Conservation (phyloP, 2,113 vertebrate species). For the Oryzias celebensis region DNA sequence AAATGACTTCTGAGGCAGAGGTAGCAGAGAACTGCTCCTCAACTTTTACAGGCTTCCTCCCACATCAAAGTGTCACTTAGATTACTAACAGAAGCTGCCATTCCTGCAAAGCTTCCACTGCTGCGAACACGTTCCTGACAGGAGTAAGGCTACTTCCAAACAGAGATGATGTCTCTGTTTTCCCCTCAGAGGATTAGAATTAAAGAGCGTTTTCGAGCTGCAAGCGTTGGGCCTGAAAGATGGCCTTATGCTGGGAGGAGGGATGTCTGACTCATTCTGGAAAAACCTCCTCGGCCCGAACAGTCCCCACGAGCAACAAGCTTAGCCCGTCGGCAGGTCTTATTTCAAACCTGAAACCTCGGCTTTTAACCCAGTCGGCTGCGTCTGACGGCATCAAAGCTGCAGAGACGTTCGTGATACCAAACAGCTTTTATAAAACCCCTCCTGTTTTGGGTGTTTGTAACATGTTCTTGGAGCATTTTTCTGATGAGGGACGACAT, state of each 20-base stretch:
- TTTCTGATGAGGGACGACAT: no score
- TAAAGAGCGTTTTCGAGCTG: conserved; percentile 32
- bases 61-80: conserved; percentile 47
- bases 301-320: conserved; percentile 4
- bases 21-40: conserved; percentile 33
- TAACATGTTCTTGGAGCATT: no score
- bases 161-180: conserved; percentile 9
- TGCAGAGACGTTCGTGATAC: no score
- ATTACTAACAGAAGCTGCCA: conserved; percentile 15
- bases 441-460: no score
- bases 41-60: conserved; percentile 38
- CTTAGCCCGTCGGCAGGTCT: conserved; percentile 6
- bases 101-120: conserved; percentile 14
- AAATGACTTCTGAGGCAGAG: conserved; percentile 26
- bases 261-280: conserved; percentile 36
- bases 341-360: conserved; percentile 12
- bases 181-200: conserved; percentile 11
- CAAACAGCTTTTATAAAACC: no score
- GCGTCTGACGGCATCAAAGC: conserved; percentile 10
- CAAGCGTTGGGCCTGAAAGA: conserved; percentile 29
- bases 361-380: neutral
- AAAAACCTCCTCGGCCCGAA: conserved; percentile 20
- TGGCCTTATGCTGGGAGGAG: conserved; percentile 28
- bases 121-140: conserved; percentile 30
- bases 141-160: conserved; percentile 33